Evolutionary conservation across 2,797 vertebrate genomes (phyloP), one percentile per base, ranked within the genome.

Genomic region (Pyrocephalus nanus): DNA sequence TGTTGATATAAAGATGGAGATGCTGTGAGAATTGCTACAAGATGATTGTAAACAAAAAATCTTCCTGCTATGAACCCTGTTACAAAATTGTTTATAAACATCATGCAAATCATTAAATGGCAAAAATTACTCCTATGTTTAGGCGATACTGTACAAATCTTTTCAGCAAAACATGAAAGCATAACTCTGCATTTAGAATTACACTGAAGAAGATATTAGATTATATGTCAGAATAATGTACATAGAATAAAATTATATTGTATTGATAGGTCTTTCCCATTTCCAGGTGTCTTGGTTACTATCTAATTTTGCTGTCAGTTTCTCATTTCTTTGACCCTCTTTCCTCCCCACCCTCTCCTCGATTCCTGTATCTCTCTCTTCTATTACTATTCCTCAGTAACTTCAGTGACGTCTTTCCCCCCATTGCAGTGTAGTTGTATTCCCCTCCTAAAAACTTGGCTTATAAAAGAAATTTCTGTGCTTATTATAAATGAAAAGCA

Each of bases 281-380:
- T 87, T 93, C 67, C 25, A 57, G 18, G 13, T 76, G 21, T 60
- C 40, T 82, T 2, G 0, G 70, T 78, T 88, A 32, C 19, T 26
- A 73, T 13, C 14, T 8, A 77, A 4, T 67, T 88, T 89, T 88
- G 16, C 23, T 74, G 20, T 51, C 54, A 72, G 14, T 61, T 15
- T 47, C 34, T 77, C 12, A 5, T 70, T 95, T 76, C 0, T 16
- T 57, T 54, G 15, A 16, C 4, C 38, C 21, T 7, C 27, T 53
- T 21, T 12, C 1, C 3, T 0, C 1, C 40, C 40, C 36, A 9
- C 7, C 2, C 2, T 0, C 11, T 3, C 21, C 29, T 15, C 3
- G 9, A 54, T 65, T 90, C 20, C 25, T 23, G 9, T 51, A 9
- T 72, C 10, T 82, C 27, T 77, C 32, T 69, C 48, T 85, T 62